Evolutionary conservation across 2,888 invertebrate species (phyloP).

Genomic region (Epinotia demarniana): DNA sequence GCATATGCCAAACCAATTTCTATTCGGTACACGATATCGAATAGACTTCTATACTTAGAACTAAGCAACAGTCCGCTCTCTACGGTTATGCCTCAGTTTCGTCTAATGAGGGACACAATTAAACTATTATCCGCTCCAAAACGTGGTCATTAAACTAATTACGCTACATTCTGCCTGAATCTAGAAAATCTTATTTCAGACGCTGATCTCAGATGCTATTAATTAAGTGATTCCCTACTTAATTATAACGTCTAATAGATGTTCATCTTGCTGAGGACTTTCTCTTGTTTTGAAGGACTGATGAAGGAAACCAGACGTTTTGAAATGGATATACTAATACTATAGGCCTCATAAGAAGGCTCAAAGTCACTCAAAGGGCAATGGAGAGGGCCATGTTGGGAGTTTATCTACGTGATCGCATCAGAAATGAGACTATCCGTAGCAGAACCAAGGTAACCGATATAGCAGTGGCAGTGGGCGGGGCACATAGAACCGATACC

Average conservation of each 20-base stretch:
- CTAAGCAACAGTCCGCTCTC: not conserved
- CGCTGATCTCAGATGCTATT: not conserved
- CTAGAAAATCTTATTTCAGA: not conserved
- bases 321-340: no score
- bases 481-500: no score
- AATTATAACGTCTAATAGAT: not conserved
- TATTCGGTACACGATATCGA: no score
- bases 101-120: not conserved
- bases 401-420: no score
- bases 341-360: no score
- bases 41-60: not conserved
- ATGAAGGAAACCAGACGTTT: no score
- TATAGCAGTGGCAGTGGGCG: no score
- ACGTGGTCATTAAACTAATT: not conserved
- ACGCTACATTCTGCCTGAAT: not conserved
- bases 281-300: not conserved
- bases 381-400: no score
- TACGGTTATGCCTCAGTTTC: conserved; percentile 6
- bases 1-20: not conserved
- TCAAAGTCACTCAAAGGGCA: no score
- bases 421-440: no score
- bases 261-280: not conserved
- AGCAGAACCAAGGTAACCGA: no score
- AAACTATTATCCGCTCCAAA: not conserved
- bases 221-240: not conserved